phyloP scores from a whole-genome alignment of 2,888 invertebrate species.

The Arrhopalites spinosus region DNA sequence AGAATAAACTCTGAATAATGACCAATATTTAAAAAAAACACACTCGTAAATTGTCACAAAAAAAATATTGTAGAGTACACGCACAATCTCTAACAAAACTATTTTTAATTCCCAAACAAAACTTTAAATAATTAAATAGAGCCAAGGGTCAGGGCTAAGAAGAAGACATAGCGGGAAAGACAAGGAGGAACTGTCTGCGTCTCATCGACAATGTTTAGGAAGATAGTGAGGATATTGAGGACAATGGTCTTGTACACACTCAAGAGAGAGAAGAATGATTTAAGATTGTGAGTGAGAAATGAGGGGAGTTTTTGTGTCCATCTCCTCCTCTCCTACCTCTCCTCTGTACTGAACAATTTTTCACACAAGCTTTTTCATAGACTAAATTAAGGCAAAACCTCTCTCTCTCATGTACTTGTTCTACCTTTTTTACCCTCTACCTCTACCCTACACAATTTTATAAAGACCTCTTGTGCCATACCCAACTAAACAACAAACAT shows the following conservation, averaged over 20 bases:
- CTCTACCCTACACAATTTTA: no score
- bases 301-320: neutral
- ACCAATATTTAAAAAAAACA: no score
- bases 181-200: neutral
- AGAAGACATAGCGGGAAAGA: no score
- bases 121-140: neutral
- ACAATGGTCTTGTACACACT: conserved; percentile 18
- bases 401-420: neutral
- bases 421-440: no score
- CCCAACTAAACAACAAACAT: no score
- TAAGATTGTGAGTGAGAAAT: neutral
- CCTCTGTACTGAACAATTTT: neutral
- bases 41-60: no score
- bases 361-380: neutral
- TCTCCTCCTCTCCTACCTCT: neutral
- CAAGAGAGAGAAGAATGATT: neutral
- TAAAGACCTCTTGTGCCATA: no score
- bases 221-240: conserved; percentile 22
- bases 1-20: no score
- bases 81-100: no score
- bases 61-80: no score
- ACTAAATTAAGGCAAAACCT: neutral
- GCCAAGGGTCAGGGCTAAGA: conserved; percentile 11
- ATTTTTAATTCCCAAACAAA: no score
- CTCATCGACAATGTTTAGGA: neutral